Base-by-base conservation (phyloP, 2,888 invertebrate genomes). In the Volucella inflata region DNA sequence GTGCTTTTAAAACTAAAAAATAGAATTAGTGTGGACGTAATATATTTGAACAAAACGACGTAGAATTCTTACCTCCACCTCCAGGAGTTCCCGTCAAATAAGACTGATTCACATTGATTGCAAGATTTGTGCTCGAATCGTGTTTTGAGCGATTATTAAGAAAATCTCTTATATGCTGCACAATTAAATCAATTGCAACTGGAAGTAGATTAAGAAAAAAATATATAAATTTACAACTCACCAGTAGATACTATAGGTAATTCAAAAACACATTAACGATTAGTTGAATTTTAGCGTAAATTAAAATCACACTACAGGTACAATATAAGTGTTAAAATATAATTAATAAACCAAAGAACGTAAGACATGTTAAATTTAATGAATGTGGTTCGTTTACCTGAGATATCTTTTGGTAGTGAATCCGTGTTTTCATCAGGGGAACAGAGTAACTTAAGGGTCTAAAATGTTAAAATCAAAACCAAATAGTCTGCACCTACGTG, bases 111-210 rank as follows among this genome's bases (percentile, higher is more conserved):
- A 90, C 90, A 81, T 88, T 89, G 17, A 90, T 87, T 12, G 89
- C 89, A 78, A 91, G 89, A 38, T 90, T 91, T 21, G 88, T 88
- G 6, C 90, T 89, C n/a, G 91, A 91, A 8, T 89, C 90, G 62
- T 88, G 88, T 16, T 88, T 89, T 6, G 90, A 89, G 11, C 94
- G 93, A 90, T 94, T 94, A 90, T 94, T 95, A 89, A 98, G 93
- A 90, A 98, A 95, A 91, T 98, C 98, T 89, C 97, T 96, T 91
- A 99, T 98, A 92, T 98, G 98, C 93, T 98, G 98, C 64, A 99
- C 98, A 90, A 99, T 98, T 92, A 99, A 94, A 91, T 98, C 98
- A 91, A 99, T 98, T 88, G 99, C 99, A 92, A 99, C 99, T 98
- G 95, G 80, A 96, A 89, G 83, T 85, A 88, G 68, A 87, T 36